Base-by-base conservation (phyloP, 2,888 invertebrate species). In the Pyralis farinalis region DNA sequence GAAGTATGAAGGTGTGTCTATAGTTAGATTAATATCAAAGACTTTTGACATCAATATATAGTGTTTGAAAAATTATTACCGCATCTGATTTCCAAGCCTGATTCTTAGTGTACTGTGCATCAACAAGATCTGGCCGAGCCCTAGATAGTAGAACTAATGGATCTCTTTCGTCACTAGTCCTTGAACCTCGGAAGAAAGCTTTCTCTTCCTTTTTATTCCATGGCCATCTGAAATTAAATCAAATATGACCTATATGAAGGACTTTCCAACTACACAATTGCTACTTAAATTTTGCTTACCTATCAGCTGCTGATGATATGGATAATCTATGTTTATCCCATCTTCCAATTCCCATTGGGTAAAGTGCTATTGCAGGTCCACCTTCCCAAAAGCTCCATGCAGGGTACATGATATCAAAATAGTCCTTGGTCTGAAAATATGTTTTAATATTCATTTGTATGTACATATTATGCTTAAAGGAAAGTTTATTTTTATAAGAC, bases 341-440 rank as follows among this genome's bases (percentile, higher is more conserved):
- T 30, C 97, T 90, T 0, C 98, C 98, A 49, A 98, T 92, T 11
- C 98, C 98, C 39, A 93, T 94, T 0, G 98, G 98, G 83, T 98
- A 98, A 7, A 98, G 84, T 27, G 94, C 93, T 55, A 98, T 98
- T 0, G 98, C 98, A 8, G 99, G 99, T 0, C 99, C 99, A 16
- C 98, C 98, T 82, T 97, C 97, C 98, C 98, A 98, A 79, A 99
- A 99, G 29, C 97, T 94, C 98, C 98, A 99, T 0, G 98, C 96
- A 0, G 98, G 98, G 73, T 96, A 96, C 93, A 96, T 95, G 46
- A 99, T 97, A 70, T 99, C 99, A 73, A 91, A 91, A 78, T 96
- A 96, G 25, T 96, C 93, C 30, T 74, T 65, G 0, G 95, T 94
- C 94, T 90, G 68, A 31, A 74, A 70, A 39, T 34, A 44, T n/a